phyloP scores from a whole-genome alignment of 1,140 invertebrate genomes.

The Galendromus occidentalis region DNA sequence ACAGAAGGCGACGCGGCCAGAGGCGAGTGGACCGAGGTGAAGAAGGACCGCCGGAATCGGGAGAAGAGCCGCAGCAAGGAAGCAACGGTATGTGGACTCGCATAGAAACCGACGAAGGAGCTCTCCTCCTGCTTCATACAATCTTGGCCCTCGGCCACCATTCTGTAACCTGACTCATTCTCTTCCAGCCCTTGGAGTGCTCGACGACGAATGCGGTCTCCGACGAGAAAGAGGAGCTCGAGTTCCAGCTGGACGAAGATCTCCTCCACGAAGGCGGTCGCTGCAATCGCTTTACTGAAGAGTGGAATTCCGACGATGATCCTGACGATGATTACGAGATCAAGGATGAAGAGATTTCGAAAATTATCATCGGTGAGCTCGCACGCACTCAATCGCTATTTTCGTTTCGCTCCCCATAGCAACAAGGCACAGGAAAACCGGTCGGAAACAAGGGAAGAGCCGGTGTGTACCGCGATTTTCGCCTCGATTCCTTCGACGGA shows the following conservation, averaged over 20 bases:
- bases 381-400: too few relatives aligned
- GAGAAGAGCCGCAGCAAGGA: not conserved
- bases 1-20: conserved; percentile 23
- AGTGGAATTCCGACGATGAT: conserved; percentile 27
- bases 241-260: conserved; percentile 95
- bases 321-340: conserved; percentile 68
- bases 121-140: not conserved
- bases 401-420: too few relatives aligned
- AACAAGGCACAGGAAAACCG: too few relatives aligned
- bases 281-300: conserved; percentile 59
- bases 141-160: not conserved
- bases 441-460: too few relatives aligned
- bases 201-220: conserved; percentile 17
- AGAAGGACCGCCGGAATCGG: conserved; percentile 10
- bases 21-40: conserved; percentile 22
- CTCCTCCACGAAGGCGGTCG: conserved; percentile 44
- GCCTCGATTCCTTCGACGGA: conserved; percentile 27
- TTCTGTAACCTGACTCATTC: not conserved
- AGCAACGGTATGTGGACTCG: not conserved
- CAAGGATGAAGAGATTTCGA: conserved; percentile 76
- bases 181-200: not conserved
- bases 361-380: conserved; percentile 56
- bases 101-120: not conserved
- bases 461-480: too few relatives aligned
- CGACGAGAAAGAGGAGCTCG: conserved; percentile 56